These are phyloP conservation scores for Cheirogaleus medius DNA, from an alignment of 2,113 vertebrate species.

Conservation along the genomic window DNA sequence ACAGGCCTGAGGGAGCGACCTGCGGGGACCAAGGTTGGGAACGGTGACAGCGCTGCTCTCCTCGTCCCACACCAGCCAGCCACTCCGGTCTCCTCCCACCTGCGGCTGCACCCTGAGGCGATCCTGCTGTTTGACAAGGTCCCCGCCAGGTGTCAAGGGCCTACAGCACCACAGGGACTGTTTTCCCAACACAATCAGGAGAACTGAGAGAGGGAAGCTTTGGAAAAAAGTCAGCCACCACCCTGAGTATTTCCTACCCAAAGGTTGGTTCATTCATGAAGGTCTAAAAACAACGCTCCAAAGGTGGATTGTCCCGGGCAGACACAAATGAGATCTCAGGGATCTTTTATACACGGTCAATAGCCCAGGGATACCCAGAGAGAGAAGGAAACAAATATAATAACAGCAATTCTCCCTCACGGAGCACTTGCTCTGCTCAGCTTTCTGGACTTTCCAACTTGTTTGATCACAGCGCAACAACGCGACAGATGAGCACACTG, in stretches of 20 bases:
- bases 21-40: accelerated
- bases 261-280: background rate
- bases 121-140: background rate
- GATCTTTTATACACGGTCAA: background rate
- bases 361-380: background rate
- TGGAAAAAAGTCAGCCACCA: background rate
- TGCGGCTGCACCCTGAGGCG: accelerated
- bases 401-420: accelerated
- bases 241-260: too few species aligned
- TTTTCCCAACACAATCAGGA: background rate
- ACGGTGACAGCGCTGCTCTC: accelerated
- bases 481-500: background rate
- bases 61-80: accelerated
- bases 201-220: background rate
- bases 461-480: accelerated
- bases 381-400: background rate
- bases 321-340: background rate
- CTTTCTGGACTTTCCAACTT: accelerated
- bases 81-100: too few species aligned
- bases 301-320: background rate
- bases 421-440: background rate
- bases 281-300: background rate
- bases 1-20: background rate
- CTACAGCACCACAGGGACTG: background rate
- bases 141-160: background rate